Percentiles rank a stretch among this genome's conserved stretches.
These are phyloP conservation scores for Noctua janthina DNA, from an alignment of 2,888 invertebrate genomes.

Conservation along the genomic window DNA sequence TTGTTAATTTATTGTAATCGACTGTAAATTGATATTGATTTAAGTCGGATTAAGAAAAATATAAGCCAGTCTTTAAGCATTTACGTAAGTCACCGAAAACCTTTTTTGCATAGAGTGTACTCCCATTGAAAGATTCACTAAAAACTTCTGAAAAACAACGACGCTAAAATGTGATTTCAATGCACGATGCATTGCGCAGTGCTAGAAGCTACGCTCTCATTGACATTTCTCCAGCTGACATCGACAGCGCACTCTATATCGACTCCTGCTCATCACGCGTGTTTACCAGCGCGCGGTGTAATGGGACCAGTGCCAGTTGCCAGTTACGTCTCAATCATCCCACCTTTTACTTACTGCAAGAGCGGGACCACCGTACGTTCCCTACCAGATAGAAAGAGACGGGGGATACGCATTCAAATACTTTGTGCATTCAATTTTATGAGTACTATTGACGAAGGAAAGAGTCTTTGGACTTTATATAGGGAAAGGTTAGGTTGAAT, in stretches of 20 bases:
- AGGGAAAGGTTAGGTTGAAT: conserved; percentile 51
- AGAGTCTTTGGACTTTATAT: conserved; percentile 16
- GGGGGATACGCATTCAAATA: conserved; percentile 80
- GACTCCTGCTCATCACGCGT: conserved; percentile 70
- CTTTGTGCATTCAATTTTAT: conserved; percentile 81
- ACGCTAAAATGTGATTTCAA: conserved; percentile 10
- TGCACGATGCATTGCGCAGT: too few relatives aligned
- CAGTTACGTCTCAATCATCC: conserved; percentile 89
- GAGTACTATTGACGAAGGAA: conserved; percentile 63
- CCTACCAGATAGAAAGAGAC: conserved; percentile 71
- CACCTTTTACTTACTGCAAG: conserved; percentile 86
- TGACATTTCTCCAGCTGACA: not conserved
- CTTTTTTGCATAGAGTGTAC: not conserved
- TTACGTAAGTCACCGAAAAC: not conserved
- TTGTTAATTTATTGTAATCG: not conserved
- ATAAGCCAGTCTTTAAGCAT: too few relatives aligned
- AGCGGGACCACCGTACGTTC: conserved; percentile 71
- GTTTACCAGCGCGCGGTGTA: conserved; percentile 87
- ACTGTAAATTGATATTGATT: not conserved
- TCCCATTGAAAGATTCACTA: not conserved
- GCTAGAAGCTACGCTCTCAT: not conserved
- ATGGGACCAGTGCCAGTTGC: conserved; percentile 90
- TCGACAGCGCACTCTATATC: conserved; percentile 49
- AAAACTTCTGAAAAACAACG: not conserved
- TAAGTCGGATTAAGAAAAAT: not conserved